Evolutionary conservation across 2,888 invertebrate species (phyloP), one percentile per base, ranked within the genome.

Genomic region (Drosophila austrosaltans): DNA sequence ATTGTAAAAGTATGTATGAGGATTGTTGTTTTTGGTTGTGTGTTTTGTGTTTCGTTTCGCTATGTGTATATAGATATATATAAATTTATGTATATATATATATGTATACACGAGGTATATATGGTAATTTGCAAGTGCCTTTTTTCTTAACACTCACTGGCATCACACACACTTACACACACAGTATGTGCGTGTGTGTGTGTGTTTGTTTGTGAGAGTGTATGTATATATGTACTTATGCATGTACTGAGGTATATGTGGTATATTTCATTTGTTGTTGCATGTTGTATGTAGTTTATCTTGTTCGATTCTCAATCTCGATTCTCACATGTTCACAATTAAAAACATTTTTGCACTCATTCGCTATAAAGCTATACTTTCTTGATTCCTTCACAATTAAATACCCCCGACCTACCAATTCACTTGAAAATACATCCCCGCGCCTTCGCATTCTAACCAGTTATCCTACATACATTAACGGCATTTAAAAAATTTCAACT

Each of bases 171-270:
- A 48, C 76, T 53, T 76, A 39, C 79, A 61, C 75, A 57, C 62
- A 64, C 44, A 7, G 28, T 16, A 16, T 16, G 1, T 4, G 20
- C 20, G 8, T 2, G 3, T 8, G 22, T 22, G 48, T 22, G 22
- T 20, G 8, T 48, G 42, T n/a, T n/a, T 16, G 20, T 44, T 16
- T 44, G 48, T 10, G 48, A 25, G 48, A 22, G 44, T 10, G 39
- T 48, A 7, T 48, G 63, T 66, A 75, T 53, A 36, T 57, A 67
- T 75, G 87, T 89, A 89, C 85, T 85, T 85, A 89, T 89, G 74
- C 76, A 85, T 87, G 89, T 85, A 89, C 86, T 85, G 85, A 85
- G 85, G 85, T 85, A 85, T 85, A 89, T 85, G 80, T 85, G 89
- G 85, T 85, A 85, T 85, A 85, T 81, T 48, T 48, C 48, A 48